Base-by-base conservation (phyloP, 2,888 invertebrate genomes). In the Drosophila percnosoma region DNA sequence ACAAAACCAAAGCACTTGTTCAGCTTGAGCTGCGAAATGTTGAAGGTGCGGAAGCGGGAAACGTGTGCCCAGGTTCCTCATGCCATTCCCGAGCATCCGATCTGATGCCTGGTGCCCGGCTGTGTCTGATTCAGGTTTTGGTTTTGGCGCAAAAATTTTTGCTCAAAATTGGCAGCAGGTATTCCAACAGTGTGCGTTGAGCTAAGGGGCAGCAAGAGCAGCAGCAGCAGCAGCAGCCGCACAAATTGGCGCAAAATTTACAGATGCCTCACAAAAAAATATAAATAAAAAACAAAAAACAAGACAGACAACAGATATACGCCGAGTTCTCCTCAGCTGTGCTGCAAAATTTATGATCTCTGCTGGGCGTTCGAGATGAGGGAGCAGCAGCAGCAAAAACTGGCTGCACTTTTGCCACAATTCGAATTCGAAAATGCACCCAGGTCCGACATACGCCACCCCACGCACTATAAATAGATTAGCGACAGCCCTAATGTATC, bases 161-260 rank as follows among this genome's bases (percentile, higher is more conserved):
- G 80, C 83, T 88, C 83, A 86, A 80, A 74, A 86, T 86, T 77
- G 77, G 69, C 78, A 83, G 86, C 84, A 87, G 87, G 80, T 83
- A 85, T 78, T 74, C 36, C 34, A 53, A 53, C 34, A n/a, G 53
- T 21, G 18, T 45, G 45, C 24, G 45, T 45, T 45, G 24, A 45
- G 34, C 51, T 13, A 10, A 15, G 36, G 27, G 21, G 73, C 75
- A 45, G 13, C 15, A 21, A 8, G 52, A 15, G 33, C 21, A 3
- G 48, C 27, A 49, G 18, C 29, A 29, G 29, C 53, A 53, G 24
- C 53, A 55, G 78, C 77, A 73, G 87, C 80, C 76, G 73, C 82
- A 78, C 69, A 82, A 87, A 86, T 87, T 86, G 86, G 83, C 83
- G 88, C 88, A 83, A 86, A 83, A 83, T 82, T 77, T 75, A 80